These are phyloP conservation scores for Nezara viridula DNA, from an alignment of 2,888 invertebrate genomes.

Conservation along the genomic window DNA sequence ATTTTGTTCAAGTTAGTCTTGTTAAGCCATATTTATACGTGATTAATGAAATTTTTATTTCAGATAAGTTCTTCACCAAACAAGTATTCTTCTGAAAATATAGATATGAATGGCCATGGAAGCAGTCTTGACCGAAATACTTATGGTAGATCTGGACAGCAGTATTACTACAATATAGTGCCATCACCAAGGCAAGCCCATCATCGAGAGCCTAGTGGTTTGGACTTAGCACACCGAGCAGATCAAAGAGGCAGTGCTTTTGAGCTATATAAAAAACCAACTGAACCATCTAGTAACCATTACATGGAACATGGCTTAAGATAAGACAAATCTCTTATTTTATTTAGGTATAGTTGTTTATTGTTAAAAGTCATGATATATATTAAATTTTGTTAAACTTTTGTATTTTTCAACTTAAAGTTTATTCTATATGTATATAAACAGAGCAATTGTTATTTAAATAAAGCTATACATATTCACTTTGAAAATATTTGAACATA, in stretches of 20 bases:
- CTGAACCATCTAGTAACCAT: conserved; percentile 69
- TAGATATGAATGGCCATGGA: conserved; percentile 68
- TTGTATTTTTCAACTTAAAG: neutral
- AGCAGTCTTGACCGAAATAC: conserved; percentile 71
- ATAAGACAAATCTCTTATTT: conserved; percentile 63
- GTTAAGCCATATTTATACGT: neutral
- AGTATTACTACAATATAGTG: conserved; percentile 72
- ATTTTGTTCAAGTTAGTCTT: too few relatives aligned
- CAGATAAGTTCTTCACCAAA: conserved; percentile 66
- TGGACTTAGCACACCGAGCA: conserved; percentile 84
- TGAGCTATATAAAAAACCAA: conserved; percentile 92
- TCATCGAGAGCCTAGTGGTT: conserved; percentile 70
- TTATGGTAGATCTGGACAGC: conserved; percentile 67
- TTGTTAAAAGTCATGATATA: neutral
- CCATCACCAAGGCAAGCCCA: conserved; percentile 65
- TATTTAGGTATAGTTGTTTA: neutral
- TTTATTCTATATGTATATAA: conserved; percentile 18
- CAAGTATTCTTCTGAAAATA: conserved; percentile 66
- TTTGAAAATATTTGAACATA: conserved; percentile 38
- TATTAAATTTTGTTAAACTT: conserved; percentile 2
- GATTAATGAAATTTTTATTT: conserved; percentile 40
- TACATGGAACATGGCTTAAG: conserved; percentile 67
- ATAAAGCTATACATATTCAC: neutral
- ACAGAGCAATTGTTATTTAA: neutral
- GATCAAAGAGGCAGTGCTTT: conserved; percentile 96